Evolutionary conservation across 2,797 vertebrate species (phyloP), one percentile per base, ranked within the genome.

Genomic region (Lagodon rhomboides): DNA sequence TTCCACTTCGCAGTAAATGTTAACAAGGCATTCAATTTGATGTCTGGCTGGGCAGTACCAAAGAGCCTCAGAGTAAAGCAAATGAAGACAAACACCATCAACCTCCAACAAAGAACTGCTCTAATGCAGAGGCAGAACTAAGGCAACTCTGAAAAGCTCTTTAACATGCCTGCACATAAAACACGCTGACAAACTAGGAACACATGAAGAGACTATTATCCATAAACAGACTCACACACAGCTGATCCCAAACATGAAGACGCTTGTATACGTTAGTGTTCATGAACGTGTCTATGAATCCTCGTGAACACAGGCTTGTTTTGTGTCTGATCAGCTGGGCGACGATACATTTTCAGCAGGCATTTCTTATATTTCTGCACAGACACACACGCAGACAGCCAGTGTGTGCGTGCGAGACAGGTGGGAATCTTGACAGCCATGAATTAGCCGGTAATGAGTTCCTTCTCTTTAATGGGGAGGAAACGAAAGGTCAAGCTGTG

Each of bases 51-150:
- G 58, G 73, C 84, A 72, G 69, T 53, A 72, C 66, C 79, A 73
- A 73, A 46, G 83, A 73, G 55, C 51, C 55, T 80, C 84, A 77
- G 74, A 73, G 69, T 75, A 55, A 61, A 68, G 54, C 41, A 78
- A 89, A 92, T 84, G 54, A 87, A 80, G 76, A 80, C 59, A 85
- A 89, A 90, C 69, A 72, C 60, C 68, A 73, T 62, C 60, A 80
- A 84, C 46, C 68, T 67, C 70, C 43, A 79, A 68, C 61, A 69
- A 59, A 70, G 34, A 69, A 68, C 65, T 58, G 62, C 38, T 72
- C 12, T 75, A 74, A 77, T 75, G 59, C 55, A 50, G 51, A 68
- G 34, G 43, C 30, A 63, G 54, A 72, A 60, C 17, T 53, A 49
- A 53, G 12, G 54, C 72, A 67, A 3, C 43, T 17, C 22, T 69